Conservation (phyloP, 2,888 invertebrate species). For the Beris chalybata region DNA sequence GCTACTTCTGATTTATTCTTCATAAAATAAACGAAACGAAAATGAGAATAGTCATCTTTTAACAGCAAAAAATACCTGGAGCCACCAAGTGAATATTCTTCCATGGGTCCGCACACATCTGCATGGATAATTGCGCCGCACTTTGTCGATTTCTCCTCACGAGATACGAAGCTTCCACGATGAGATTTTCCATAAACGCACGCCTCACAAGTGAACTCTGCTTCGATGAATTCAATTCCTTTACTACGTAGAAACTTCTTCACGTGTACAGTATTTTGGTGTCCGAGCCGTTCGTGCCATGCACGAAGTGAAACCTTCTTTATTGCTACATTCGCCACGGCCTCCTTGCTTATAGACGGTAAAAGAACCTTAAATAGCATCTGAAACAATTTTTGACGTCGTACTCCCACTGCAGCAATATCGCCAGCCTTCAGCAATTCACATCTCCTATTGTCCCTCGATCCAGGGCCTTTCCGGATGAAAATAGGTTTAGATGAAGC, state of each 20-base stretch:
- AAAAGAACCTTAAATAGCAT: slow-evolving; percentile 2
- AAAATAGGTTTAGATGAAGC: not conserved
- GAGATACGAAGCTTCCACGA: slow-evolving; percentile 36
- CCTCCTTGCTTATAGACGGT: not conserved
- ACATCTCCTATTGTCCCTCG: slow-evolving; percentile 1
- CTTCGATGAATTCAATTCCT: not conserved
- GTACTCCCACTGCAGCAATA: slow-evolving; percentile 19
- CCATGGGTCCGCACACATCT: slow-evolving; percentile 42
- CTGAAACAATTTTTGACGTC: not conserved
- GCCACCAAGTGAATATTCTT: slow-evolving; percentile 39
- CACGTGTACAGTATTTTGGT: slow-evolving; percentile 2
- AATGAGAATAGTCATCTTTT: slow-evolving; percentile 36
- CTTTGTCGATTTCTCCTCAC: slow-evolving; percentile 34
- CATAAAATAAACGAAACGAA: slow-evolving; percentile 22
- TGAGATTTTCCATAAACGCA: slow-evolving; percentile 42
- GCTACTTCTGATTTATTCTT: slow-evolving; percentile 32
- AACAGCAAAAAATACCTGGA: slow-evolving; percentile 35
- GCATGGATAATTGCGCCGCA: slow-evolving; percentile 41
- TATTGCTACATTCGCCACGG: not conserved
- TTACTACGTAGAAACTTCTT: not conserved
- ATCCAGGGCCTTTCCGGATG: not conserved
- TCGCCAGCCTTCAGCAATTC: not conserved
- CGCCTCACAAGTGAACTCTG: slow-evolving; percentile 38
- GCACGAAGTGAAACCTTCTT: not conserved
- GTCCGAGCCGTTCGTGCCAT: not conserved